Evolutionary conservation across 2,113 vertebrate species (phyloP), one percentile per base, ranked within the genome.

Genomic region (Mungos mungo): DNA sequence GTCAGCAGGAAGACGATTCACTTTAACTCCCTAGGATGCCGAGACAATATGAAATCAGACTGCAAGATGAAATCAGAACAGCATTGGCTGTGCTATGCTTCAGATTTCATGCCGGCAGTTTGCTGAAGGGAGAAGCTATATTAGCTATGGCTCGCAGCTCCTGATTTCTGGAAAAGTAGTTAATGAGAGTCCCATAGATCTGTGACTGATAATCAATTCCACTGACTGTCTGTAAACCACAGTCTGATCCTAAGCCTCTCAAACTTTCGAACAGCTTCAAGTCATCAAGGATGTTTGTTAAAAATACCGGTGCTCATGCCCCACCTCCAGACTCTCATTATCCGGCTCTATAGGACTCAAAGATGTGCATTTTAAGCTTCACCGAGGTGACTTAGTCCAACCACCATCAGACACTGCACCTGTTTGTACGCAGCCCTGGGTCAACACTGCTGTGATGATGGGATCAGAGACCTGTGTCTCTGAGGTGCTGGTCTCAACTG

Each of bases 371-470:
- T 54, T 77, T 21, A 63, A 82, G 88, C 19, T 19, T 77, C 27
- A 10, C 29, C 14, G 1, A 2, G 31, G 60, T 29, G 21, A 79
- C 19, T 65, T 81, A 60, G 47, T 29, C 41, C 10, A 71, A 15
- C 14, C 16, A 31, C 19, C 29, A 33, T 63, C 83, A 69, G 3
- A 15, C 16, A 14, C 1, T 35, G 8, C 3, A 50, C 38, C 7
- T 33, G 23, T 91, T 7, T 27, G 12, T 57, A 14, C 10, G 16
- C 8, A 66, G 35, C 21, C 1, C 31, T 10, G 57, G 25, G 29
- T 19, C 72, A 57, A 0, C 7, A 4, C 7, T 9, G 27, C 13
- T 31, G 16, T 16, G 11, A 45, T 1, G 16, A 14, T 2, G 23
- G 60, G 82, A 41, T 2, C 1, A 63, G 9, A n/a, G 29, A 63